Conservation (phyloP, 2,113 vertebrate genomes). For the Perognathus longimembris region DNA sequence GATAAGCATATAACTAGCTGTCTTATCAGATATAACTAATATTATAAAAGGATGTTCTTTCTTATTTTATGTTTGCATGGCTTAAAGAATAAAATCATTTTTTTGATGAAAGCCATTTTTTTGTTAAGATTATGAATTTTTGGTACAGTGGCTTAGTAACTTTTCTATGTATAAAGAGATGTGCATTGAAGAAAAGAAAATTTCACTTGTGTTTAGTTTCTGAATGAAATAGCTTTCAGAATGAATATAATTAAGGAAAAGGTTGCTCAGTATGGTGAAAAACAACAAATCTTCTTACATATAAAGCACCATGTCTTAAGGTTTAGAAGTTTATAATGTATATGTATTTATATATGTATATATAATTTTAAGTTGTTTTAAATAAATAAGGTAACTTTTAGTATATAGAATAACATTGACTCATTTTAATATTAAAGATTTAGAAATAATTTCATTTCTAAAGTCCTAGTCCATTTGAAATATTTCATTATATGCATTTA, state of each 20-base stretch:
- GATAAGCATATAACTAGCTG: not conserved
- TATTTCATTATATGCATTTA: constrained; percentile 12
- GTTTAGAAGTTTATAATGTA: not conserved
- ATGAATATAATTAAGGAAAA: not conserved
- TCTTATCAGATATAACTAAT: not conserved
- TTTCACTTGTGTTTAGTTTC: not conserved
- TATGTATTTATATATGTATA: not conserved
- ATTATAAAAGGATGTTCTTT: no score
- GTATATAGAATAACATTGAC: no score
- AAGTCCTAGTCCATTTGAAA: not conserved
- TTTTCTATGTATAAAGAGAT: constrained; percentile 12
- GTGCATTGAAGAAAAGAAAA: constrained; percentile 10
- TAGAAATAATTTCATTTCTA: not conserved
- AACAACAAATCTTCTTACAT: no score
- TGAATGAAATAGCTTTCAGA: constrained; percentile 20
- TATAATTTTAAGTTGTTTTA: not conserved
- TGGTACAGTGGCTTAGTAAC: constrained; percentile 23
- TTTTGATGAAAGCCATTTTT: constrained; percentile 14
- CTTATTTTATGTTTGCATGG: constrained; percentile 33
- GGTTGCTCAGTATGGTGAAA: no score
- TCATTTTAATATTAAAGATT: no score
- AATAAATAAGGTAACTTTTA: not conserved
- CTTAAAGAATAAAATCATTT: not conserved
- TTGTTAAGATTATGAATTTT: constrained; percentile 35
- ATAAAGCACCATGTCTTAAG: constrained; percentile 15